Percentiles rank a stretch among this genome's conserved stretches.
These are phyloP conservation scores for Sebastes matsubarae DNA, from an alignment of 2,797 vertebrate genomes.

Conservation along the genomic window DNA sequence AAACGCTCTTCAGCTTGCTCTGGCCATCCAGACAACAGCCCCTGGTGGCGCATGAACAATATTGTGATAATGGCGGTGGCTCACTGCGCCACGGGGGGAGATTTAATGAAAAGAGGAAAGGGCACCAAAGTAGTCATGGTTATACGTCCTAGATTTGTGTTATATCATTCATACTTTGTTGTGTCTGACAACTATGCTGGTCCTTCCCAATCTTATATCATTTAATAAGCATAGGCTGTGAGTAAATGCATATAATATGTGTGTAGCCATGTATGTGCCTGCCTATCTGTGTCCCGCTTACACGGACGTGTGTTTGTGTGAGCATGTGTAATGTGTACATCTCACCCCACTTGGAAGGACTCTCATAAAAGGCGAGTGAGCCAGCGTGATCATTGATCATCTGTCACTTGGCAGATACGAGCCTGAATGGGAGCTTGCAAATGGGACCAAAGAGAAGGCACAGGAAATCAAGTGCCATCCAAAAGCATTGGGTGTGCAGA, in stretches of 20 bases:
- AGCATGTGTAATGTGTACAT: constrained; percentile 49
- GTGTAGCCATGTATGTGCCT: background rate
- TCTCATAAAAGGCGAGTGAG: constrained; percentile 25
- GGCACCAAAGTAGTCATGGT: background rate
- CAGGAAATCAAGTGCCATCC: constrained; percentile 65
- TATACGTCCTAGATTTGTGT: background rate
- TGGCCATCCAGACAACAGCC: constrained; percentile 47
- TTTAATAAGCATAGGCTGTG: background rate
- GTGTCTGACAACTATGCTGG: background rate
- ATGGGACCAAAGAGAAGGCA: constrained; percentile 49
- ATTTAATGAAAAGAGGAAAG: constrained; percentile 45
- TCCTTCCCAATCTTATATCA: background rate
- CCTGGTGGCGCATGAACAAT: constrained; percentile 36
- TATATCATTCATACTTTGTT: constrained; percentile 2
- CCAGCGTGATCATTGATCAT: constrained; percentile 63
- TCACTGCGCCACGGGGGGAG: background rate
- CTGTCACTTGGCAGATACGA: constrained; percentile 65
- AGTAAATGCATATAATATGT: background rate
- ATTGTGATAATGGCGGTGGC: constrained; percentile 9
- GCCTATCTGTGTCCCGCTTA: background rate
- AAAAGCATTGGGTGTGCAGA: constrained; percentile 50
- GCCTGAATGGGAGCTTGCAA: constrained; percentile 50
- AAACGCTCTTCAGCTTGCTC: constrained; percentile 23
- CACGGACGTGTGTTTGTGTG: constrained; percentile 13
- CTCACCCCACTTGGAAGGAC: constrained; percentile 50